A percentile compares a stretch with the other conserved stretches of the same genome.
phyloP scores from a whole-genome alignment of 2,888 invertebrate species.

The Rapana venosa region DNA sequence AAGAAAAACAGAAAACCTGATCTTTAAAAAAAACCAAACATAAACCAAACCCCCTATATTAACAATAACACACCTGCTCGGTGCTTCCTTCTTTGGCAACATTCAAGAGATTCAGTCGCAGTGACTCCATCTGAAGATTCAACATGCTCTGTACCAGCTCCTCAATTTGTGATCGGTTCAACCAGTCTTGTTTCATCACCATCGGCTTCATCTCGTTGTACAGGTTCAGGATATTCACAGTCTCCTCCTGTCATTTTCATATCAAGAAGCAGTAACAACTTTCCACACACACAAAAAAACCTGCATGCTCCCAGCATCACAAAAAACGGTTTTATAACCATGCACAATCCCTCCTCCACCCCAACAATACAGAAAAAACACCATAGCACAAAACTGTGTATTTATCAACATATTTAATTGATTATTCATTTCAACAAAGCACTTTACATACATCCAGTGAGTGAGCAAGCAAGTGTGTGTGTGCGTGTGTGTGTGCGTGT shows the following conservation, averaged over 20 bases:
- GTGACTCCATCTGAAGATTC: conserved; percentile 2
- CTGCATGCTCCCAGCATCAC: not conserved
- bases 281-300: not conserved
- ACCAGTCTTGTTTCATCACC: conserved; percentile 55
- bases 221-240: conserved; percentile 46
- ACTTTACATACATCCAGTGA: not conserved
- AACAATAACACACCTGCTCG: conserved; percentile 2
- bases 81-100: conserved; percentile 21
- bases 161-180: conserved; percentile 8
- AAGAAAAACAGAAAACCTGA: too few relatives aligned
- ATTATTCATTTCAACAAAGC: not conserved
- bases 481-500: conserved; percentile 6
- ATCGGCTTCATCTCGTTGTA: conserved; percentile 57
- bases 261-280: not conserved
- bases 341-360: too few relatives aligned
- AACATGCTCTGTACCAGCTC: conserved; percentile 3
- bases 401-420: not conserved
- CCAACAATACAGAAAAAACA: not conserved
- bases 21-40: too few relatives aligned
- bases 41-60: too few relatives aligned
- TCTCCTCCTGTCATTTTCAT: not conserved
- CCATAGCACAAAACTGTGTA: not conserved
- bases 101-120: not conserved
- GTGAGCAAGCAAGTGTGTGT: not conserved
- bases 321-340: not conserved